Percentiles rank a stretch among this genome's conserved stretches.
phyloP scores from a whole-genome alignment of 1,140 invertebrate genomes.

The Sycophila sp. region DNA sequence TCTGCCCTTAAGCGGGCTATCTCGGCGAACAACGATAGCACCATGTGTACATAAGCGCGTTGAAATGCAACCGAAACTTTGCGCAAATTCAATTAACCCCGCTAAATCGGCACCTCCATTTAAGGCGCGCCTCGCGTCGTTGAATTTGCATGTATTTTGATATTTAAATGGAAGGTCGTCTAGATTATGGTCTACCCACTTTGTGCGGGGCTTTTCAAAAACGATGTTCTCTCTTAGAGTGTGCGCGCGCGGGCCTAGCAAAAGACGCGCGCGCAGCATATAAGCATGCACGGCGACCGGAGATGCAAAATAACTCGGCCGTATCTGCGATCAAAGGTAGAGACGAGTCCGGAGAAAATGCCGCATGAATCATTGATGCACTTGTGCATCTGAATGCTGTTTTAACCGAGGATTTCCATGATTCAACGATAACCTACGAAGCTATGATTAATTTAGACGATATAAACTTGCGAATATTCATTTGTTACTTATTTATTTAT shows the following conservation, averaged over 20 bases:
- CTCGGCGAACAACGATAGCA: not conserved
- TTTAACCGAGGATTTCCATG: too few relatives aligned
- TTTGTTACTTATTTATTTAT: too few relatives aligned
- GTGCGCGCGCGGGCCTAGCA: not conserved
- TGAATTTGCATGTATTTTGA: constrained; percentile 40
- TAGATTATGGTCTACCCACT: not conserved
- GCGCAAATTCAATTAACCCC: constrained; percentile 35
- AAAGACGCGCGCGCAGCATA: not conserved
- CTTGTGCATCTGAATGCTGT: too few relatives aligned
- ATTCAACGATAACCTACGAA: too few relatives aligned
- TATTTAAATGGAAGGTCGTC: constrained; percentile 36
- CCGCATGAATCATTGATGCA: too few relatives aligned
- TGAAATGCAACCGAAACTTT: constrained; percentile 8
- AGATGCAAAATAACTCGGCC: not conserved
- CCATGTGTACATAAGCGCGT: not conserved
- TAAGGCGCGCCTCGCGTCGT: not conserved
- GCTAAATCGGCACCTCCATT: constrained; percentile 32
- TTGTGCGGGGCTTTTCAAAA: too few relatives aligned
- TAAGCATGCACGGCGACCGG: not conserved
- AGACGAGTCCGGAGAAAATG: too few relatives aligned
- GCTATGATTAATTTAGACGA: too few relatives aligned
- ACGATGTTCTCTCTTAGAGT: too few relatives aligned
- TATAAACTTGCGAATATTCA: too few relatives aligned
- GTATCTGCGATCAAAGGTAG: too few relatives aligned
- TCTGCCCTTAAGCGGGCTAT: too few relatives aligned